Percentiles rank a stretch among this genome's conserved stretches.
Evolutionary conservation across 2,113 vertebrate genomes (phyloP).

Genomic region (Colistium nudipinnis): DNA sequence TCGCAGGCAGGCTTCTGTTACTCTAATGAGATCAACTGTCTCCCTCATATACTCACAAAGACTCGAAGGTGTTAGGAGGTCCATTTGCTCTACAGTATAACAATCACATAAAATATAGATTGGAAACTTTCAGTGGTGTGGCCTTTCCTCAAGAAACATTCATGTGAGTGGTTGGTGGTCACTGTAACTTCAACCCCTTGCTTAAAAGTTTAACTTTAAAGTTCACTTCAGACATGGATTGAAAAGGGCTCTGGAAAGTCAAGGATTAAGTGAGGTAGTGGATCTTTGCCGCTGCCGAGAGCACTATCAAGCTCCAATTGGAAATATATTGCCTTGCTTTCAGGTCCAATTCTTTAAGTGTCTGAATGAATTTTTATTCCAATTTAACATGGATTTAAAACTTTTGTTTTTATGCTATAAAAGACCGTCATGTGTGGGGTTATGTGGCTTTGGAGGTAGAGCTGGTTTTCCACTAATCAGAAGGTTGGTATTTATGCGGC

Average conservation of each 20-base stretch:
- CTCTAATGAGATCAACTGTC: slow-evolving; percentile 38
- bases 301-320: too few species aligned
- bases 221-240: neutral
- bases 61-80: neutral
- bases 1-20: slow-evolving; percentile 35
- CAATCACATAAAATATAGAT: neutral
- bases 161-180: neutral
- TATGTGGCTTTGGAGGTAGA: too few species aligned
- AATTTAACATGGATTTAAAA: too few species aligned
- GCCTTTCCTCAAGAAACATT: neutral
- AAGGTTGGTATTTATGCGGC: too few species aligned
- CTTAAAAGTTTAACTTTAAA: neutral
- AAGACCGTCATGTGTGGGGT: too few species aligned
- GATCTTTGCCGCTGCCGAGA: too few species aligned
- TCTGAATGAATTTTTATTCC: too few species aligned
- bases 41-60: slow-evolving; percentile 11
- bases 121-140: neutral
- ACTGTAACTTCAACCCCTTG: neutral
- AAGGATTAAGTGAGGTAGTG: neutral
- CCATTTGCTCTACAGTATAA: neutral
- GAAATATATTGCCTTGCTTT: too few species aligned
- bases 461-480: too few species aligned
- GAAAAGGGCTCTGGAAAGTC: neutral
- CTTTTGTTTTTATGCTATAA: too few species aligned
- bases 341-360: too few species aligned